These are phyloP conservation scores for Coranthus polyacanthus DNA, from an alignment of 2,797 vertebrate genomes.

Conservation along the genomic window DNA sequence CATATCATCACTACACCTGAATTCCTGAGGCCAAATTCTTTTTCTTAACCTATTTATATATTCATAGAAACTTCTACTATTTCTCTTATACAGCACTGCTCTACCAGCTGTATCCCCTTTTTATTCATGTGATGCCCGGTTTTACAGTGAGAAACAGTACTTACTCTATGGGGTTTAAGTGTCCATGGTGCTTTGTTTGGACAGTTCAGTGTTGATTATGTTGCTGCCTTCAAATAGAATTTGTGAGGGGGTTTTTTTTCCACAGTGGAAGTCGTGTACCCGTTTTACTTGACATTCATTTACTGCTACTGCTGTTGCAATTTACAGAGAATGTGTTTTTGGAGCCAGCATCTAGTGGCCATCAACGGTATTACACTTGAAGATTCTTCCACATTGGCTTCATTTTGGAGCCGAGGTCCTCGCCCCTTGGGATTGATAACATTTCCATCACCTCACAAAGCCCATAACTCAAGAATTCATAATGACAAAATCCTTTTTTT, in stretches of 20 bases:
- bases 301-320: neutral
- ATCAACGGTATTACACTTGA: too few species aligned
- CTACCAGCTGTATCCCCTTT: neutral
- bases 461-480: neutral
- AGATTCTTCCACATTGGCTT: too few species aligned
- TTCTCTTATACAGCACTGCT: neutral
- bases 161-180: neutral
- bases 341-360: too few species aligned
- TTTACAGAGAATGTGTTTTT: neutral
- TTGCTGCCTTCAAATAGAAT: neutral
- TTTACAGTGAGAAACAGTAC: constrained; percentile 6
- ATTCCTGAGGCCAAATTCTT: neutral
- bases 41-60: neutral
- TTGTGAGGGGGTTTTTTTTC: neutral
- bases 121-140: neutral
- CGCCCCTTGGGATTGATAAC: too few species aligned
- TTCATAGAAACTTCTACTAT: neutral
- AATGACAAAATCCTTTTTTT: too few species aligned
- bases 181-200: neutral
- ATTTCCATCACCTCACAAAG: too few species aligned
- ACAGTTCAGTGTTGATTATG: neutral
- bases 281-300: neutral
- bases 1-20: neutral
- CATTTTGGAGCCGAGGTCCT: too few species aligned
- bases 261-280: neutral